phyloP scores from a whole-genome alignment of 2,888 invertebrate genomes.

The Lissonota sp. region DNA sequence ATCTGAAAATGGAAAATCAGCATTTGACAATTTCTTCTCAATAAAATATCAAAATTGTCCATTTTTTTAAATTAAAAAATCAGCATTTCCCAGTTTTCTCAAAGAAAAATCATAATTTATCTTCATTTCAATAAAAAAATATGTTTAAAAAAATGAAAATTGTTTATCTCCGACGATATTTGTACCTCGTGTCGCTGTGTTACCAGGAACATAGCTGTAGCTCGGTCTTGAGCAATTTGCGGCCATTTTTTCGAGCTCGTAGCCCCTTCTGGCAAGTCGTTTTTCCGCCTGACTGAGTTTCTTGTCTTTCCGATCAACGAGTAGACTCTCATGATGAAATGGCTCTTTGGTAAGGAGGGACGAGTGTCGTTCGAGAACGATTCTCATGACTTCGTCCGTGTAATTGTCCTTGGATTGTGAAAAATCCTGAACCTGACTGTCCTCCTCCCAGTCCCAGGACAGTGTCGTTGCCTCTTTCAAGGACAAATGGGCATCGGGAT shows the following conservation, averaged over 20 bases:
- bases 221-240: constrained; percentile 87
- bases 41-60: too few relatives aligned
- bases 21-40: too few relatives aligned
- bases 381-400: constrained; percentile 92
- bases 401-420: constrained; percentile 90
- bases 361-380: constrained; percentile 87
- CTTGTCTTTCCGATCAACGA: constrained; percentile 97
- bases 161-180: constrained; percentile 20
- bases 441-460: constrained; percentile 95
- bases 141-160: background rate
- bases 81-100: background rate
- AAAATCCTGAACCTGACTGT: constrained; percentile 91
- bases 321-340: constrained; percentile 97
- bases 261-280: constrained; percentile 95
- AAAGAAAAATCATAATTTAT: constrained; percentile 10
- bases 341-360: constrained; percentile 91
- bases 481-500: constrained; percentile 96
- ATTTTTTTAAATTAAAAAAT: too few relatives aligned
- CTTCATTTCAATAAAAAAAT: constrained; percentile 4
- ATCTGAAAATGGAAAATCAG: too few relatives aligned
- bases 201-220: constrained; percentile 83
- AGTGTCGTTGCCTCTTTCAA: constrained; percentile 95
- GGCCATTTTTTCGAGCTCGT: constrained; percentile 97
- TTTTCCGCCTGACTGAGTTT: constrained; percentile 97
- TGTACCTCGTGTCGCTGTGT: constrained; percentile 81